Base-by-base conservation (phyloP, 2,113 vertebrate genomes). In the Amblyornis subalaris region DNA sequence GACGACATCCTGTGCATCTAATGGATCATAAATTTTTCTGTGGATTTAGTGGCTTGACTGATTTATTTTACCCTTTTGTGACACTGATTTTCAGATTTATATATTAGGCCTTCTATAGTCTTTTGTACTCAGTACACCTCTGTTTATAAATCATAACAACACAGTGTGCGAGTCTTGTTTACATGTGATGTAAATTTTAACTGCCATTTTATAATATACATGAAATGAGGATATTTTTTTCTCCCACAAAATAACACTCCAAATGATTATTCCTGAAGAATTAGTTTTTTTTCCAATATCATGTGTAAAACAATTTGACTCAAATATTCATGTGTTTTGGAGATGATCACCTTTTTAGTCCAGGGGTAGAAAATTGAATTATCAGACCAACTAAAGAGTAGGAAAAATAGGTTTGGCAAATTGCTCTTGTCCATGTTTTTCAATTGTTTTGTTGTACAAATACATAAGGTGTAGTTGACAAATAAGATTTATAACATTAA, bases 21-120 rank as follows among this genome's bases (percentile, higher is more conserved):
- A 83, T 11, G 22, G 67, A 26, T 66, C 31, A 9, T 86, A 83
- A 58, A 35, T 88, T 88, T 88, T 82, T 61, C 33, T 5, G 10
- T 83, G 58, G 58, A 66, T 90, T 88, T 73, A 66, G 38, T 77
- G 54, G 76, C 36, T 35, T 24, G 38, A 75, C 51, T 70, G 70
- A 94, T 93, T 64, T 79, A 51, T 90, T 93, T 69, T 85, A 44
- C 22, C 36, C 35, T 73, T 70, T 57, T 29, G 17, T 77, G 50
- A 57, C 50, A 57, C 60, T 57, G 54, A 90, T 94, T 93, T 94
- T 90, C 58, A 80, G 91, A 88, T 88, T 93, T 84, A 70, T 88
- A 42, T 76, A 48, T 79, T 83, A 40, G 42, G 57, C 71, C 36
- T 90, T 88, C 54, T 13, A 12, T 64, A 55, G 75, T 60, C 74